These are phyloP conservation scores for Trilocha varians DNA, from an alignment of 2,888 invertebrate genomes.

Conservation along the genomic window DNA sequence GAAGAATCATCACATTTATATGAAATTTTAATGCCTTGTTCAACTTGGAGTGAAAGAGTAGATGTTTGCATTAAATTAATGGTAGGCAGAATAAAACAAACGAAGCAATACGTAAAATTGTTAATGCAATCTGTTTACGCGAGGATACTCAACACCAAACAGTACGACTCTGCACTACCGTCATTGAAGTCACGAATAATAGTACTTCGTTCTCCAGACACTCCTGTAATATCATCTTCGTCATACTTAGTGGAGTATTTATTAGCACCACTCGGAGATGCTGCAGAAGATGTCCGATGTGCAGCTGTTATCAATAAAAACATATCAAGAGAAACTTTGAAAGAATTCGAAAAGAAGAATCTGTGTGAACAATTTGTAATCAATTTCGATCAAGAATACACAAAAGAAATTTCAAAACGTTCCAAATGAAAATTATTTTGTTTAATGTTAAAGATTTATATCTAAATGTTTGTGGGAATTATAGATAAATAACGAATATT, in stretches of 20 bases:
- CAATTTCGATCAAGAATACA: background rate
- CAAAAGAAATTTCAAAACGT: too few species aligned
- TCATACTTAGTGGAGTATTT: background rate
- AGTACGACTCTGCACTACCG: constrained; percentile 12
- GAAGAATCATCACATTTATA: constrained; percentile 12
- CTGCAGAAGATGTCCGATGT: constrained; percentile 23
- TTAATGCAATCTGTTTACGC: constrained; percentile 30
- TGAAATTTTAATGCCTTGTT: constrained; percentile 7
- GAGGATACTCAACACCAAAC: constrained; percentile 18
- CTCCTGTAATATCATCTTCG: constrained; percentile 12
- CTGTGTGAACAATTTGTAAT: constrained; percentile 22
- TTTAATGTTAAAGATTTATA: too few species aligned
- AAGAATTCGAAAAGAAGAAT: constrained; percentile 23
- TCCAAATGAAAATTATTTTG: too few species aligned
- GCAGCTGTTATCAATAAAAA: constrained; percentile 27
- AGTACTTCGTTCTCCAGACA: constrained; percentile 18
- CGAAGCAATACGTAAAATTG: constrained; percentile 37
- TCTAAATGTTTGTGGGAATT: too few species aligned
- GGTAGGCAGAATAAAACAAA: constrained; percentile 31
- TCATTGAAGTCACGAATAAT: constrained; percentile 26
- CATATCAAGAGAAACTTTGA: constrained; percentile 18
- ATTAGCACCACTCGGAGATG: constrained; percentile 17
- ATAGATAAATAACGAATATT: too few species aligned
- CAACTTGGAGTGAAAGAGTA: constrained; percentile 25
- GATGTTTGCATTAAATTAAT: constrained; percentile 26